These are phyloP conservation scores for Pomacea maculata DNA, from an alignment of 1,140 invertebrate species.

Conservation along the genomic window DNA sequence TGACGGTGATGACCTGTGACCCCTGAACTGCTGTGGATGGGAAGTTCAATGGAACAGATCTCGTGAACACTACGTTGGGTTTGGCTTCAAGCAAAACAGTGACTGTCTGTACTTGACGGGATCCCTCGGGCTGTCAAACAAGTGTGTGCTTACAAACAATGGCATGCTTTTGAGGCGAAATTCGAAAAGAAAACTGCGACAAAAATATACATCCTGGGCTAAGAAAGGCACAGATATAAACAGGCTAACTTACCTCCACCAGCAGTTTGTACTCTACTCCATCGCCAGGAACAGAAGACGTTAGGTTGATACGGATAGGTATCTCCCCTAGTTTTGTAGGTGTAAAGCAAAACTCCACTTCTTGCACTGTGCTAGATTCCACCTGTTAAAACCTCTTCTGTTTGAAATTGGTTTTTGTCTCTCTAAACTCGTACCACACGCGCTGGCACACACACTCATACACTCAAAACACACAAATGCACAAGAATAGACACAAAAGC, in stretches of 20 bases:
- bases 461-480: too few species aligned
- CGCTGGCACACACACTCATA: too few species aligned
- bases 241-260: not conserved
- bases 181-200: too few species aligned
- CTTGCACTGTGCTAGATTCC: not conserved
- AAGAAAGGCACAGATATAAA: too few species aligned
- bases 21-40: slow-evolving; percentile 37
- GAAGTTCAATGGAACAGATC: slow-evolving; percentile 24
- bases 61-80: not conserved
- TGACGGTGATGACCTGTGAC: slow-evolving; percentile 35
- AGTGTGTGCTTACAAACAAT: too few species aligned
- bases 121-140: slow-evolving; percentile 10
- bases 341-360: slow-evolving; percentile 24
- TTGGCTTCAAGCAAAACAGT: not conserved
- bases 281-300: slow-evolving; percentile 15
- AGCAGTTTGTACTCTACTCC: slow-evolving; percentile 25
- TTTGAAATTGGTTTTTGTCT: too few species aligned
- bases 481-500: too few species aligned
- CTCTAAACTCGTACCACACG: too few species aligned
- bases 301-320: slow-evolving; percentile 17
- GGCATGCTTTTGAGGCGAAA: too few species aligned
- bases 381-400: slow-evolving; percentile 10
- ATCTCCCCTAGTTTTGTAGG: slow-evolving; percentile 19
- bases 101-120: not conserved
- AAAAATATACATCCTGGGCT: too few species aligned